Evolutionary conservation across 2,888 invertebrate species (phyloP).

Genomic region (Acanthacorydalis orientalis): DNA sequence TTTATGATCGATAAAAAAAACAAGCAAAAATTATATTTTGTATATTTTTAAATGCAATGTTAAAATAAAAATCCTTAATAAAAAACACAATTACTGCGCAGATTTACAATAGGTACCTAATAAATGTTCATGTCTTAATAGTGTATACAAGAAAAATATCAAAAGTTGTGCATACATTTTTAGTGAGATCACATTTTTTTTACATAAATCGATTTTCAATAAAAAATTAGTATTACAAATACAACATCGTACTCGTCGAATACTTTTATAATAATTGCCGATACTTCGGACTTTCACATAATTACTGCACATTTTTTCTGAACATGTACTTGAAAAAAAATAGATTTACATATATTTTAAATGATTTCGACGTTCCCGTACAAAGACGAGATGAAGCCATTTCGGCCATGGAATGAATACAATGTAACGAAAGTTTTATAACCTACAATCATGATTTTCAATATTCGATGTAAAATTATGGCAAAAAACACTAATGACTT

Average conservation of each 20-base stretch:
- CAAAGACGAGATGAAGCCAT: too few species aligned
- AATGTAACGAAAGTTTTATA: too few species aligned
- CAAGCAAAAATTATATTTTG: background rate
- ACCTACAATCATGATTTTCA: too few species aligned
- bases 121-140: background rate
- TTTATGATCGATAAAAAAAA: too few species aligned
- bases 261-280: too few species aligned
- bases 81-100: background rate
- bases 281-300: too few species aligned
- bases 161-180: conserved; percentile 5
- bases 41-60: conserved; percentile 3
- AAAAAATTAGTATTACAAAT: background rate
- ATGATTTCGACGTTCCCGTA: too few species aligned
- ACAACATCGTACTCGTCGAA: too few species aligned
- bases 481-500: conserved; percentile 5
- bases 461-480: conserved; percentile 4
- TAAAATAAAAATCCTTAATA: background rate
- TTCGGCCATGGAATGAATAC: too few species aligned
- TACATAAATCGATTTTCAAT: conserved; percentile 2
- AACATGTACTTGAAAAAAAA: too few species aligned
- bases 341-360: too few species aligned
- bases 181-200: conserved; percentile 6
- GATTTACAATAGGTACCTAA: background rate
- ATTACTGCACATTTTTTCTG: too few species aligned
- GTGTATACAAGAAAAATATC: conserved; percentile 3